Conservation (phyloP, 2,888 invertebrate genomes). For the Acronicta leporina region DNA sequence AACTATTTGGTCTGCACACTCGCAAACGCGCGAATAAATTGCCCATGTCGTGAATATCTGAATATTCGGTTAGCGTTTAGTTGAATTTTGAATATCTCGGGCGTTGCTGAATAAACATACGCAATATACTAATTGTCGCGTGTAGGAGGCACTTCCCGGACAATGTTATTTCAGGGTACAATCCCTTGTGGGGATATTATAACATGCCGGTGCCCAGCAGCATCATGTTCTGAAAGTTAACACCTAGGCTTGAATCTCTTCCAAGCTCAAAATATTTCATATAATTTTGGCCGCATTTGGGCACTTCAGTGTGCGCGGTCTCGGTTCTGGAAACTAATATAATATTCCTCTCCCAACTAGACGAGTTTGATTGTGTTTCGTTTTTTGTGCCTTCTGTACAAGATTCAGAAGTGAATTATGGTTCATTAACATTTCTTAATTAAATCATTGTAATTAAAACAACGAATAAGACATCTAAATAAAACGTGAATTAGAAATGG, state of each 20-base stretch:
- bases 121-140: constrained; percentile 48
- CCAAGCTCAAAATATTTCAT: constrained; percentile 54
- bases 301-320: constrained; percentile 33
- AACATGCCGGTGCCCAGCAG: constrained; percentile 57
- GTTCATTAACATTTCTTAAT: background rate
- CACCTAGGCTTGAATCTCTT: constrained; percentile 53
- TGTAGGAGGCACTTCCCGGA: constrained; percentile 50
- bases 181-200: constrained; percentile 65
- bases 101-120: constrained; percentile 44
- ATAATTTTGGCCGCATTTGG: constrained; percentile 53
- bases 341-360: no score
- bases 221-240: constrained; percentile 58
- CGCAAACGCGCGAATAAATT: constrained; percentile 63
- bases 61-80: constrained; percentile 46
- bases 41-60: constrained; percentile 40
- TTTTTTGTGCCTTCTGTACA: no score
- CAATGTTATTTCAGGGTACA: constrained; percentile 60
- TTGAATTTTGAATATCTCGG: constrained; percentile 27
- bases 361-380: no score
- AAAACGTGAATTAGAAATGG: constrained; percentile 11
- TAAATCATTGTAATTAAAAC: constrained; percentile 2
- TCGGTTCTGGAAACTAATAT: background rate
- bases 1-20: constrained; percentile 67
- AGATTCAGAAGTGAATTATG: background rate
- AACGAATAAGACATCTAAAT: background rate